phyloP scores from a whole-genome alignment of 2,113 vertebrate genomes.

The Brachirus orientalis region DNA sequence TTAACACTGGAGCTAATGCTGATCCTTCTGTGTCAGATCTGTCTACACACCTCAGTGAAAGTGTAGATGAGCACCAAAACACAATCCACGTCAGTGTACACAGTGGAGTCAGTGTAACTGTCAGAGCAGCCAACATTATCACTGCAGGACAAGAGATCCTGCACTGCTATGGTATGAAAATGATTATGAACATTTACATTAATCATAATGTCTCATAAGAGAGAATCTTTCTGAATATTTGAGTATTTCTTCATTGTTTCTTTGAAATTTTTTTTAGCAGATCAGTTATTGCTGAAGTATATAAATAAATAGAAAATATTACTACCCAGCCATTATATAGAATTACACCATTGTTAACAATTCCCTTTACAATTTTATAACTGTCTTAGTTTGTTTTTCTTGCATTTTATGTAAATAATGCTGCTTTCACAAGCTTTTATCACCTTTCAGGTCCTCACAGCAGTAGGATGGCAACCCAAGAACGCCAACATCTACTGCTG shows the following conservation, averaged over 20 bases:
- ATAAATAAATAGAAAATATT: too few relatives aligned
- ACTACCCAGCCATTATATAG: too few relatives aligned
- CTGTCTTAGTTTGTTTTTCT: not conserved
- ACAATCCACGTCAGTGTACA: too few relatives aligned
- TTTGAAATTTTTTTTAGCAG: too few relatives aligned
- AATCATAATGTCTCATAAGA: not conserved
- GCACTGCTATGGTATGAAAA: conserved; percentile 92
- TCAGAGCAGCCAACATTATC: conserved; percentile 85
- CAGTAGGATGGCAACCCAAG: conserved; percentile 81
- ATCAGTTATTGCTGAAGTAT: too few relatives aligned
- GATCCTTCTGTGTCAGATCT: conserved; percentile 22
- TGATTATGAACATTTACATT: not conserved
- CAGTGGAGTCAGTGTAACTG: conserved; percentile 70
- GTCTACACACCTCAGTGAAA: conserved; percentile 16
- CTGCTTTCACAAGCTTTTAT: not conserved
- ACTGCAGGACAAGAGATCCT: conserved; percentile 87
- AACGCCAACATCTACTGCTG: conserved; percentile 85
- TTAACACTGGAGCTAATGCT: conserved; percentile 70
- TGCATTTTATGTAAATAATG: not conserved
- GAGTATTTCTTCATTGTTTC: too few relatives aligned
- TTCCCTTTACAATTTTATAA: conserved; percentile 3
- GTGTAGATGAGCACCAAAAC: not conserved
- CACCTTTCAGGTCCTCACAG: conserved; percentile 86
- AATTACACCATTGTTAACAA: too few relatives aligned
- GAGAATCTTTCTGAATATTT: too few relatives aligned